Percentiles rank a stretch among this genome's conserved stretches.
Conservation (phyloP, 2,888 invertebrate species). For the Zaprionus bogoriensis region DNA sequence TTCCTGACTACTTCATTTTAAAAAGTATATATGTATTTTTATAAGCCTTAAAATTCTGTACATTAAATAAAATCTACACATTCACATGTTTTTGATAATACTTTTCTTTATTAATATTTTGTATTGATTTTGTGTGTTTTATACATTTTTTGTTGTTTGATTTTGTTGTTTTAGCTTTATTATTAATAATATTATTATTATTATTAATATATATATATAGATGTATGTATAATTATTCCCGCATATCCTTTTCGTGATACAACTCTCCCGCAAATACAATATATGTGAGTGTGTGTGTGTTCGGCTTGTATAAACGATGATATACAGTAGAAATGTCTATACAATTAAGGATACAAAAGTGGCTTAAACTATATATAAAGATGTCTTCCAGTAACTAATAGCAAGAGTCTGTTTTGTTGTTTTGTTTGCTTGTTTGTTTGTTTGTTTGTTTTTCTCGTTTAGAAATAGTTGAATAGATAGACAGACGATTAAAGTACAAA, state of each 20-base stretch:
- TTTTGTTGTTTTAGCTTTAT: constrained; percentile 43
- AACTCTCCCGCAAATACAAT: constrained; percentile 69
- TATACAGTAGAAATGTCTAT: constrained; percentile 71
- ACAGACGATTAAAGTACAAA: constrained; percentile 51
- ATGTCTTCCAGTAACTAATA: constrained; percentile 70
- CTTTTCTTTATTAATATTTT: constrained; percentile 75
- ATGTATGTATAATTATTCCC: constrained; percentile 49
- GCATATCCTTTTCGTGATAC: constrained; percentile 70
- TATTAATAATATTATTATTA: too few species aligned
- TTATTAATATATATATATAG: constrained; percentile 50
- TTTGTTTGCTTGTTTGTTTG: constrained; percentile 15
- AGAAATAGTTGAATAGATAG: constrained; percentile 31
- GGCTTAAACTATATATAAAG: constrained; percentile 62
- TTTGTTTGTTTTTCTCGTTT: constrained; percentile 24
- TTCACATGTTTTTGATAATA: constrained; percentile 53
- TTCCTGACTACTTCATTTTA: too few species aligned
- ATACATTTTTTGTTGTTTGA: constrained; percentile 55
- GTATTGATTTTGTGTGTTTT: constrained; percentile 66
- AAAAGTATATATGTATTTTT: too few species aligned
- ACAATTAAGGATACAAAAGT: constrained; percentile 75
- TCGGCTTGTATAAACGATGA: constrained; percentile 46
- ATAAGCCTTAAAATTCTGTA: too few species aligned
- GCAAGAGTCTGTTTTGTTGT: constrained; percentile 29
- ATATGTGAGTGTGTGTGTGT: constrained; percentile 42
- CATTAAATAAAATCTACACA: not conserved